Base-by-base conservation (phyloP, 2,888 invertebrate species). In the Andricus quercusramuli region DNA sequence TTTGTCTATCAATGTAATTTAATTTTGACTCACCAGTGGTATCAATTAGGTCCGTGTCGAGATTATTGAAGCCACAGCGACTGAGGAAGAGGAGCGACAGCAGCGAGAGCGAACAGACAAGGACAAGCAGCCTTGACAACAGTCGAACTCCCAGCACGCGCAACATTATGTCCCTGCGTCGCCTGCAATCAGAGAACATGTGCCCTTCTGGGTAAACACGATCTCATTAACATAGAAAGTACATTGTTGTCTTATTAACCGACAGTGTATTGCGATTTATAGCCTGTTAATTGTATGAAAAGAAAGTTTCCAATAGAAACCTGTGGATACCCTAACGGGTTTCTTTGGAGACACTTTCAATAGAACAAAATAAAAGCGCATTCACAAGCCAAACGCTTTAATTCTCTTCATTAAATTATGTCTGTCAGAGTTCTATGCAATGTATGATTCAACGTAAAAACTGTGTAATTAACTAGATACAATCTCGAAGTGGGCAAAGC, bases 1-100 rank as follows among this genome's bases (percentile, higher is more conserved):
- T 17, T 17, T 17, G 17, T 47, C 6, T 17, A 47, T 77, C 59
- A 79, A 78, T 64, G 67, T 78, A 79, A 77, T 77, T 59, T 68
- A 83, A 83, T n/a, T 81, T 81, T 15, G 65, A 88, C 90, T 90
- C 79, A 90, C 90, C 90, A 68, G 89, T 87, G 25, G 89, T 88
- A 81, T 92, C 91, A 83, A 90, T 88, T 79, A 91, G 87, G 82
- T 91, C 90, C 68, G 91, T 89, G 80, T 91, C 91, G 80, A 92
- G 88, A 82, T 90, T 91, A 83, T 90, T 90, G 85, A 94, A 93
- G 67, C 94, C 94, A 86, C 94, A 94, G 67, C 94, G 93, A 85
- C 94, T 94, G 82, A 94, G 92, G 84, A 94, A 93, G 68, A 94
- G 93, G 79, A 94, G 93, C 83, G 94, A 94, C 85, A 94, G 90